Base-by-base conservation (phyloP, 2,888 invertebrate species). In the Trichogramma evanescens region DNA sequence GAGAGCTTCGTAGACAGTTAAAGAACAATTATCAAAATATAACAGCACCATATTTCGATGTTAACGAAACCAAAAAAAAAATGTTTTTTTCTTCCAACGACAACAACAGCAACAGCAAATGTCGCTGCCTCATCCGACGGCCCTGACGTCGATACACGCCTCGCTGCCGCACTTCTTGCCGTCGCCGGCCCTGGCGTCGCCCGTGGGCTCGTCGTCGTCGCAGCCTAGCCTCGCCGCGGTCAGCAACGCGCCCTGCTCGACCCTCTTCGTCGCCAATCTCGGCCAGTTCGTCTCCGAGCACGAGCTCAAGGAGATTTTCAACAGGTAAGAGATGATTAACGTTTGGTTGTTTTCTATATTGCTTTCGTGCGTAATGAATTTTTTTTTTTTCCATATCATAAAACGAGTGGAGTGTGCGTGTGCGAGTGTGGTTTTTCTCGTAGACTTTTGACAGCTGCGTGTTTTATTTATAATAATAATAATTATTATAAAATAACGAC, bases 231-330 rank as follows among this genome's bases (percentile, higher is more conserved):
- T 86, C 84, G 68, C 67, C 82, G 86, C 80, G 78, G 86, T 84
- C 71, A 82, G 80, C 77, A 89, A 91, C 78, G 89, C 91, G 70
- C 95, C 95, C 71, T 96, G 95, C 84, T 95, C 95, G 73, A 98
- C 98, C 70, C 88, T 98, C 70, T 98, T 98, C 83, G 96, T 98
- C 77, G 97, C 97, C 76, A 98, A 98, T 82, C 86, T 98, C 76
- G 96, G 97, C 70, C 94, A 94, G 81, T 95, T 93, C 80, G 95
- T 96, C 74, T 95, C 94, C 70, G 98, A 98, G 82, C 96, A 97
- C 78, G 97, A 98, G 81, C 88, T 98, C 71, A 96, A 96, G 84
- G 95, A 96, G 82, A 91, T 98, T 78, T 96, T 97, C 83, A 91
- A 91, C 87, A 95, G 95, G 95, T 96, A 81, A 82, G 83, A 66